These are phyloP conservation scores for Tupiocoris notatus DNA, from an alignment of 2,888 invertebrate species.

Conservation along the genomic window DNA sequence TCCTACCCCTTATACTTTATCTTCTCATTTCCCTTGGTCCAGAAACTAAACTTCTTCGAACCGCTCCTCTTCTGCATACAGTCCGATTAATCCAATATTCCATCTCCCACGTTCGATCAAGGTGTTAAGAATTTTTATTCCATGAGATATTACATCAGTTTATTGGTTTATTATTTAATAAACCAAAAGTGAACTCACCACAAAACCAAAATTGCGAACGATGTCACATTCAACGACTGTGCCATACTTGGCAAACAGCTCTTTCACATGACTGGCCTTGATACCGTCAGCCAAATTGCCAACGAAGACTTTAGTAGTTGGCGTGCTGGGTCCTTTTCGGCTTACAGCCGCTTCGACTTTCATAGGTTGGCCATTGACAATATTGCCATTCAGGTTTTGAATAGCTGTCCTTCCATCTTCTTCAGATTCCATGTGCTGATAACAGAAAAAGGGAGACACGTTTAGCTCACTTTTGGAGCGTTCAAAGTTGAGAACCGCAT, in stretches of 20 bases:
- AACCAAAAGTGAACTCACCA: conserved; percentile 16
- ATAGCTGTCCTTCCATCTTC: conserved; percentile 90
- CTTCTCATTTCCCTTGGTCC: no score
- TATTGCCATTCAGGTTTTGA: conserved; percentile 81
- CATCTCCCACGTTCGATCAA: no score
- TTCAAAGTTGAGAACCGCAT: no score
- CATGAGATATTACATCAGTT: no score
- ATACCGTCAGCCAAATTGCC: conserved; percentile 93
- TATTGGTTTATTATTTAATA: neutral
- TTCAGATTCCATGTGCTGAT: conserved; percentile 87
- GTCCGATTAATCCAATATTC: no score
- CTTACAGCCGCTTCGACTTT: conserved; percentile 90
- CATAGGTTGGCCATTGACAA: conserved; percentile 83
- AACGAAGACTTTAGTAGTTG: conserved; percentile 93
- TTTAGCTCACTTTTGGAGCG: conserved; percentile 45
- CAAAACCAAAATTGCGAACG: conserved; percentile 76
- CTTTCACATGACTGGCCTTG: conserved; percentile 85
- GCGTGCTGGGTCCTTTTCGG: conserved; percentile 82
- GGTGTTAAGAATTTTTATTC: no score
- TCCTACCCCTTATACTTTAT: no score
- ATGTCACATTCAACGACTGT: conserved; percentile 96
- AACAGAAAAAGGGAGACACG: no score
- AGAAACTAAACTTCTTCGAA: no score
- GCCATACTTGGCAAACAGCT: conserved; percentile 92
- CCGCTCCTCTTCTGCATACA: no score